These are phyloP conservation scores for Tetranychus piercei DNA, from an alignment of 2,888 invertebrate genomes.

Conservation along the genomic window DNA sequence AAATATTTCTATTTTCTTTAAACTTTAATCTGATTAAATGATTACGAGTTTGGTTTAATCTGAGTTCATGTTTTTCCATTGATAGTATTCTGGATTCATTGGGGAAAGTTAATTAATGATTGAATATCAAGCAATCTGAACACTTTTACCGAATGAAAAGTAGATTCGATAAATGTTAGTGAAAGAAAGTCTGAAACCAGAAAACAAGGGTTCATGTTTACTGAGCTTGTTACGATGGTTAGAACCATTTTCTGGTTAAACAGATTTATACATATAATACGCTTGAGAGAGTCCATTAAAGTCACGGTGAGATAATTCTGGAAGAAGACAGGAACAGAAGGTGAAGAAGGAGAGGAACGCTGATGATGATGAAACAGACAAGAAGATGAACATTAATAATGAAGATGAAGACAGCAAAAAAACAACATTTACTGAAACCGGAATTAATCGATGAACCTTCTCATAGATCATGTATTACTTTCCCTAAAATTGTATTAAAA, in stretches of 20 bases:
- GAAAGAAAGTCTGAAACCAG: neutral
- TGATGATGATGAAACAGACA: neutral
- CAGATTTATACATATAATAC: neutral
- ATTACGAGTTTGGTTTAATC: neutral
- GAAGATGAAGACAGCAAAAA: no score
- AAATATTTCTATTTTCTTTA: neutral
- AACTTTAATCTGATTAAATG: neutral
- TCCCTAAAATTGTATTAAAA: no score
- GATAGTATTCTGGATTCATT: neutral
- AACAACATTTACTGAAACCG: no score
- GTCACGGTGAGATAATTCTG: neutral
- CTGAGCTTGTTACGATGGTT: slow-evolving; percentile 35
- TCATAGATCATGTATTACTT: no score
- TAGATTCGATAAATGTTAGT: neutral
- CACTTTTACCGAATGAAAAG: no score
- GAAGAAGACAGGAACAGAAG: slow-evolving; percentile 3
- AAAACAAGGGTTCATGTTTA: slow-evolving; percentile 39
- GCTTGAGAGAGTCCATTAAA: neutral
- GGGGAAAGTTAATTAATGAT: neutral
- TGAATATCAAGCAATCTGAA: no score
- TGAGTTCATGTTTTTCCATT: neutral
- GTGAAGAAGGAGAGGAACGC: neutral
- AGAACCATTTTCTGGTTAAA: no score
- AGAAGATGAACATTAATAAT: no score
- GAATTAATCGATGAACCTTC: no score